Evolutionary conservation across 2,113 vertebrate genomes (phyloP), one percentile per base, ranked within the genome.

Genomic region (Apteryx owenii): DNA sequence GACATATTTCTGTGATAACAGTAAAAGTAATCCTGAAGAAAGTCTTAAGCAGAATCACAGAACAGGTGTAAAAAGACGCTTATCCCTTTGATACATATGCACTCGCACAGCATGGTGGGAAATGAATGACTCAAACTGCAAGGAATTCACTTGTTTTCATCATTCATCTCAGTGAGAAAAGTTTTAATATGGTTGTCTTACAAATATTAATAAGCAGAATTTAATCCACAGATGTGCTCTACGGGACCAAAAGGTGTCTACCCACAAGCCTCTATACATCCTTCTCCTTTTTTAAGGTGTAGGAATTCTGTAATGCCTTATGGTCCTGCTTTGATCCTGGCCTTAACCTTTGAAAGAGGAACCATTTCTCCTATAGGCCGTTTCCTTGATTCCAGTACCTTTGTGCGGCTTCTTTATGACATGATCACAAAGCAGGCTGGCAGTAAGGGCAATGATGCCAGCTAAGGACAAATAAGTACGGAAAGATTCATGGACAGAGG

Each of bases 91-190:
- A 40, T 42, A 46, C 26, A 8, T 14, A 28, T 0, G 10, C 5
- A 5, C 8, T 87, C 0, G 0, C 8, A 4, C 0, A 6, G 25
- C 2, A 0, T 0, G 0, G 42, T 44, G 50, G 26, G 26, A 70
- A 58, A 50, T 7, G 36, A 80, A 36, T 36, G 46, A 44, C 40
- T 81, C 17, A 38, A 36, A 19, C 36, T 73, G 18, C 54, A 54
- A 83, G 72, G 70, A 84, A 56, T 88, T 95, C 46, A 33, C n/a
- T 66, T 4, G 1, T 80, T 91, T 82, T 85, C 2, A 11, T 48
- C 16, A 50, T 81, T 58, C 6, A 36, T 64, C 40, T 50, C 2
- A 0, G 18, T 54, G 80, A 81, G 8, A 71, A 36, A 62, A 11
- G 6, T 10, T 70, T 70, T 68, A 51, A 14, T 70, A 25, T 60